phyloP scores from a whole-genome alignment of 2,113 vertebrate genomes.

The Stegastes partitus region DNA sequence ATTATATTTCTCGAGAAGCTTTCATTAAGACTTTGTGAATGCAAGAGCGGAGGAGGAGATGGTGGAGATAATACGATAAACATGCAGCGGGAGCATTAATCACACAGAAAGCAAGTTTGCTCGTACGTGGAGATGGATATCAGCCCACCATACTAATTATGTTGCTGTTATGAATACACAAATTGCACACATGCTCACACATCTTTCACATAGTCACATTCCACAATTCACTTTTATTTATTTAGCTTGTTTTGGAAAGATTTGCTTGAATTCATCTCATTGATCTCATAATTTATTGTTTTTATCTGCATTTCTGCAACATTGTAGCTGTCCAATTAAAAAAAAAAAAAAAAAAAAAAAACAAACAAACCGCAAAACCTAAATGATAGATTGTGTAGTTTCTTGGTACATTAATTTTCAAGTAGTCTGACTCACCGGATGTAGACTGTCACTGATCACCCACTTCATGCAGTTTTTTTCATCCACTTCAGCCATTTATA shows the following conservation, averaged over 20 bases:
- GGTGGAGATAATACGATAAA: neutral
- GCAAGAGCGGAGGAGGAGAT: neutral
- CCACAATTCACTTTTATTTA: neutral
- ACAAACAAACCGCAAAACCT: too few relatives aligned
- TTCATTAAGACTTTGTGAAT: constrained; percentile 6
- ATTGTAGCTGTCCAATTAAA: too few relatives aligned
- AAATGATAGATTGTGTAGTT: neutral
- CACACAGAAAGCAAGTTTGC: neutral
- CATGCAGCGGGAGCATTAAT: constrained; percentile 19
- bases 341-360: too few relatives aligned
- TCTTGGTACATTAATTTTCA: too few relatives aligned
- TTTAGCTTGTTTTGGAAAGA: neutral
- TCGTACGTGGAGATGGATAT: neutral
- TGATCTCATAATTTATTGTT: neutral
- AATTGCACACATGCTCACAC: neutral
- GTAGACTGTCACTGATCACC: too few relatives aligned
- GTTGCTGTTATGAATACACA: neutral
- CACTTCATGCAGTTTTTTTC: too few relatives aligned
- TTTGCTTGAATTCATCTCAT: neutral
- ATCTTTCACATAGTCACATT: neutral
- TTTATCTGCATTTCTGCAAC: constrained; percentile 10
- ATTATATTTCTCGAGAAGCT: neutral
- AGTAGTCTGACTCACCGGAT: too few relatives aligned
- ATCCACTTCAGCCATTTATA: too few relatives aligned
- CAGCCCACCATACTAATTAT: neutral